These are phyloP conservation scores for Teleopsis dalmanni DNA, from an alignment of 1,140 invertebrate genomes.

Conservation along the genomic window DNA sequence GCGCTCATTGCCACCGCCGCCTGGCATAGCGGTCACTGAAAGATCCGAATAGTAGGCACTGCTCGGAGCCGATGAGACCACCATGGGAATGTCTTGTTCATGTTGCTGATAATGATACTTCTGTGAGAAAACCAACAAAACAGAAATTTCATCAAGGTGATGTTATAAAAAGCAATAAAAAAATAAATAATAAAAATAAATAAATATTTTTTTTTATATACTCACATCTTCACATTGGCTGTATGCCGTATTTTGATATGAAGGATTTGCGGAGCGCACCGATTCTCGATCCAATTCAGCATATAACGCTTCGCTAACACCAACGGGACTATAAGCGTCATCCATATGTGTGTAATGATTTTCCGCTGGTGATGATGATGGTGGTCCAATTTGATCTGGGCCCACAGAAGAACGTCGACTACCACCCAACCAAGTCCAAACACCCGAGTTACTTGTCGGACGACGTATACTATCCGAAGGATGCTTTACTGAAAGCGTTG, in stretches of 20 bases:
- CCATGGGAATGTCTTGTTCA: constrained; percentile 56
- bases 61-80: constrained; percentile 58
- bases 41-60: constrained; percentile 64
- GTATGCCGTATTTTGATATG: constrained; percentile 63
- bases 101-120: constrained; percentile 42
- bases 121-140: constrained; percentile 12
- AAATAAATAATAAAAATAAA: background rate
- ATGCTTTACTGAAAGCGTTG: constrained; percentile 40
- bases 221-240: constrained; percentile 52
- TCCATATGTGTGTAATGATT: constrained; percentile 67
- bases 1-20: constrained; percentile 43
- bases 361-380: constrained; percentile 49
- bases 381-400: constrained; percentile 45
- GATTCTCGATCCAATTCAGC: constrained; percentile 56
- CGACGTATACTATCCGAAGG: constrained; percentile 45
- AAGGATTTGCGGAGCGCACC: constrained; percentile 50
- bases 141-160: background rate
- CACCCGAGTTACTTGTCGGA: constrained; percentile 53
- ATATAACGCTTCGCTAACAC: constrained; percentile 54
- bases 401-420: constrained; percentile 47
- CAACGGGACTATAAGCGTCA: constrained; percentile 50
- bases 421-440: constrained; percentile 59
- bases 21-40: constrained; percentile 47
- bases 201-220: constrained; percentile 1
- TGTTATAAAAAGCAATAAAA: background rate